phyloP scores from a whole-genome alignment of 2,113 vertebrate genomes.

The Crotalus horridus region DNA sequence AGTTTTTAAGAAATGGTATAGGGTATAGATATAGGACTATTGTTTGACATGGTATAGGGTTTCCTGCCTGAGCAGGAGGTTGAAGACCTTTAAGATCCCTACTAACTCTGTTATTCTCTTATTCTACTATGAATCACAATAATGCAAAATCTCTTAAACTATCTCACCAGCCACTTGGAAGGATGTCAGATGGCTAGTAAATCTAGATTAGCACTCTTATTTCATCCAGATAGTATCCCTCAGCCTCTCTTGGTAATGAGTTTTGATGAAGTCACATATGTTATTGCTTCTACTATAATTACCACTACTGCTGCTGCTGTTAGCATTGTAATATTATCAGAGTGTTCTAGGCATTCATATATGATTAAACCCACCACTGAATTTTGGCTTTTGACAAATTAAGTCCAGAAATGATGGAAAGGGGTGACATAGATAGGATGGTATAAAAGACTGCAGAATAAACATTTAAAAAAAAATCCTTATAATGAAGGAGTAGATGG shows the following conservation, averaged over 20 bases:
- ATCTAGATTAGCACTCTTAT: neutral
- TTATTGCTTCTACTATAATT: neutral
- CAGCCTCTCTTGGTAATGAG: neutral
- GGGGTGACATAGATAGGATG: neutral
- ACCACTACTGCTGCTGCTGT: neutral
- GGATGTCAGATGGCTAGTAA: neutral
- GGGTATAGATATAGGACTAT: neutral
- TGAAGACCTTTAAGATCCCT: neutral
- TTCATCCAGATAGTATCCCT: neutral
- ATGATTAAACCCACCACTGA: neutral
- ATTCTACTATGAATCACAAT: neutral
- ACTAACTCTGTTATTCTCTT: neutral
- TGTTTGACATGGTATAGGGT: neutral
- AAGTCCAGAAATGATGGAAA: neutral
- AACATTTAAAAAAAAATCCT: neutral
- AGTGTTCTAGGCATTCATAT: neutral
- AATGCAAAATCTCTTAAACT: neutral
- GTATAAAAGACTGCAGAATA: neutral
- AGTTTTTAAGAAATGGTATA: neutral
- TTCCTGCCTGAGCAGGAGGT: neutral
- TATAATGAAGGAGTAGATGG: neutral
- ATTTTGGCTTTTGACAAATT: neutral
- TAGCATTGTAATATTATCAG: neutral
- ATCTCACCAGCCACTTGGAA: neutral
- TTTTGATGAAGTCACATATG: neutral